Conservation (phyloP, 2,113 vertebrate species). For the Sarotherodon lohbergeri region DNA sequence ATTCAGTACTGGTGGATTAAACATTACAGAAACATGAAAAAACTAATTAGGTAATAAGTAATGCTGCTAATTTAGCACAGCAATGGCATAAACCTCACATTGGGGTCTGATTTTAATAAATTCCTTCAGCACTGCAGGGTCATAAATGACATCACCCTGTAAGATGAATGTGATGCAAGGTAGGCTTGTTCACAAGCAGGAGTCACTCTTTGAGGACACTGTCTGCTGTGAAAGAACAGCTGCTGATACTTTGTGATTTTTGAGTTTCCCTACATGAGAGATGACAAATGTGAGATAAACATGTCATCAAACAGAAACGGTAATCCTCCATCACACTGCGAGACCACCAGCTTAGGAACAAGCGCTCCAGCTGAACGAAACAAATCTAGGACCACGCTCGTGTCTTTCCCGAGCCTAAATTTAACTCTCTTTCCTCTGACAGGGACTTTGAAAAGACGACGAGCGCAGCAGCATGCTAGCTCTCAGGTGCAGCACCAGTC, state of each 20-base stretch:
- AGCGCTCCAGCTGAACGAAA: neutral
- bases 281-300: neutral
- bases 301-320: neutral
- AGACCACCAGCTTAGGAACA: neutral
- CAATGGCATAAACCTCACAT: neutral
- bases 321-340: neutral
- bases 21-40: neutral
- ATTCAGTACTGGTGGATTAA: neutral
- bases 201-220: neutral
- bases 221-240: neutral
- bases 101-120: neutral
- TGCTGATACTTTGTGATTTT: neutral
- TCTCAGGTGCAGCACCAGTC: slow-evolving; percentile 77
- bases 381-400: neutral
- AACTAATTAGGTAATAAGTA: neutral
- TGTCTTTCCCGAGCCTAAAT: neutral
- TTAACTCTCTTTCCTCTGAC: neutral
- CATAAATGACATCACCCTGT: neutral
- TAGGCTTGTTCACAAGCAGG: neutral
- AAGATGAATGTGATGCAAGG: neutral
- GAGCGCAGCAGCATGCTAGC: slow-evolving; percentile 84
- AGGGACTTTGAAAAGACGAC: slow-evolving; percentile 97
- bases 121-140: neutral
- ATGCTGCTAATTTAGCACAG: neutral
- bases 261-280: neutral